Base-by-base conservation (phyloP, 2,888 invertebrate species). In the Bhutanitis thaidina region DNA sequence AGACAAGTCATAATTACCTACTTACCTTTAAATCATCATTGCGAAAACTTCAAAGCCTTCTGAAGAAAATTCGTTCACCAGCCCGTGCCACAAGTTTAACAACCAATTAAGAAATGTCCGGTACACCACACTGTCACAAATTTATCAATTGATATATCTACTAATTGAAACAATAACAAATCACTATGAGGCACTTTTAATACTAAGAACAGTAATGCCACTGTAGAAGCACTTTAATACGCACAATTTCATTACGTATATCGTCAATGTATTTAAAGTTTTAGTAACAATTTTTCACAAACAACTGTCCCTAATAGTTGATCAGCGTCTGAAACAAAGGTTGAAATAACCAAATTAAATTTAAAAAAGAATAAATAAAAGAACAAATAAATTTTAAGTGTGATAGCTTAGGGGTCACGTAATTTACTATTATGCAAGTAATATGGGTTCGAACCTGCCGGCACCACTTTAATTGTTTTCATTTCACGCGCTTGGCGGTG, bases 11-110 rank as follows among this genome's bases (percentile, higher is more conserved):
- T 20, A 3, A 5, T 20, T 27, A 45, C 4, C 34, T 27, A 60
- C 82, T 74, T 70, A 86, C 86, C 86, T 86, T 81, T 77, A 86
- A 71, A 75, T 69, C 85, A 83, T 84, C 64, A 63, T 76, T 64
- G 75, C 64, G 56, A 67, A 70, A 69, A 64, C 60, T 64, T 55
- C 55, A 67, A 71, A 67, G 72, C 61, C 60, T 67, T 58, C 56
- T 55, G 64, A 64, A 60, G 58, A 65, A 61, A 66, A 67, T 70
- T 65, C 48, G 65, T 34, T 61, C 36, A 12, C 34, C 14, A 37
- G 13, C 14, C 20, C 30, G n/a, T 39, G 14, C 15, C 45, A 45
- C 69, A 12, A 43, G 15, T 45, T 30, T 64, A 55, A 63, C 60
- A 67, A 68, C 66, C 52, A 65, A 62, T 52, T 65, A 64, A 56